Percentiles rank a stretch among this genome's conserved stretches.
Evolutionary conservation across 2,888 invertebrate species (phyloP).

Genomic region (Catocala sponsa): DNA sequence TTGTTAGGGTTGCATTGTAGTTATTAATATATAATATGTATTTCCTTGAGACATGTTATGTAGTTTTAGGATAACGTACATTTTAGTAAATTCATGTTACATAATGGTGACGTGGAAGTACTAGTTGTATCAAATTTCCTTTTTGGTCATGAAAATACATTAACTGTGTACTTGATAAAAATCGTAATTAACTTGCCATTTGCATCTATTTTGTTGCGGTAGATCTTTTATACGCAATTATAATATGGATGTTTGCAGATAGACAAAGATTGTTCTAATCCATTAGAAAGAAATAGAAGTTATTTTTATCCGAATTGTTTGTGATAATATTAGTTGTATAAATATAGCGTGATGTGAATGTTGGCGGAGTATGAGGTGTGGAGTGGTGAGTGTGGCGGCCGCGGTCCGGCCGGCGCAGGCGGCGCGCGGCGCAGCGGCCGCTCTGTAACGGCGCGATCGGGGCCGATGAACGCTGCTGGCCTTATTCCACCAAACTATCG

Average conservation of each 20-base stretch:
- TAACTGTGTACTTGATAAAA: too few relatives aligned
- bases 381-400: slow-evolving; percentile 42
- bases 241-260: background rate
- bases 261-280: too few relatives aligned
- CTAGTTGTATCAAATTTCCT: too few relatives aligned
- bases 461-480: slow-evolving; percentile 86
- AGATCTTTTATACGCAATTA: background rate
- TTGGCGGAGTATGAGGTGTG: slow-evolving; percentile 28
- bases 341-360: slow-evolving; percentile 13
- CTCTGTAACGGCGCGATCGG: slow-evolving; percentile 79
- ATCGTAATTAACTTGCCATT: too few relatives aligned
- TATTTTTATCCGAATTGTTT: background rate
- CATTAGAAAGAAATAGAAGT: too few relatives aligned
- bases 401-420: slow-evolving; percentile 47
- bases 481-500: slow-evolving; percentile 84
- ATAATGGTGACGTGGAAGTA: too few relatives aligned
- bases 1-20: slow-evolving; percentile 27
- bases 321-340: background rate
- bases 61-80: too few relatives aligned
- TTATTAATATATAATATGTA: background rate
- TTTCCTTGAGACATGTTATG: background rate
- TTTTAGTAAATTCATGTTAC: too few relatives aligned
- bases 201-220: too few relatives aligned
- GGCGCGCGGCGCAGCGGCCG: slow-evolving; percentile 39
- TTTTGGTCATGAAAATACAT: too few relatives aligned